Evolutionary conservation across 2,888 invertebrate genomes (phyloP).

Genomic region (Luffia ferchaultella): DNA sequence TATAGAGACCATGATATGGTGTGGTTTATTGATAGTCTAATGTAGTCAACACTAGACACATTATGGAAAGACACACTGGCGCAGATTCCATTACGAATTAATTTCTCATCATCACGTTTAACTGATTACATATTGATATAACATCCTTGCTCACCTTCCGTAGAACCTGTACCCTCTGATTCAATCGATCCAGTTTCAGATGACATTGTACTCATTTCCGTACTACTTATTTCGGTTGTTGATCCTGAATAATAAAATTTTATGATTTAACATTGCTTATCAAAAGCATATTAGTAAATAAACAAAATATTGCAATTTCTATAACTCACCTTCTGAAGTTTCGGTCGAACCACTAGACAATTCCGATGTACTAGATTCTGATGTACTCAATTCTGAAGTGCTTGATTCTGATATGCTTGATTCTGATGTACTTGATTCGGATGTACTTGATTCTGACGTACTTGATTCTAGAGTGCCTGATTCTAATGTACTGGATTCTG

Average conservation of each 20-base stretch:
- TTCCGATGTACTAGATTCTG: constrained; percentile 14
- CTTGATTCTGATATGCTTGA: constrained; percentile 8
- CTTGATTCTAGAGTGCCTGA: constrained; percentile 12
- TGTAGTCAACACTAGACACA: too few relatives aligned
- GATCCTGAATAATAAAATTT: too few relatives aligned
- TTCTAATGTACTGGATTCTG: constrained; percentile 6
- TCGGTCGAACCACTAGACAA: constrained; percentile 5
- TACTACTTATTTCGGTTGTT: background rate
- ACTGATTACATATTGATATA: too few relatives aligned
- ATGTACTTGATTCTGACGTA: background rate
- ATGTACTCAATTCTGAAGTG: constrained; percentile 13
- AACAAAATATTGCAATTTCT: too few relatives aligned
- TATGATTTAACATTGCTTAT: too few relatives aligned
- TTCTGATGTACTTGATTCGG: constrained; percentile 5
- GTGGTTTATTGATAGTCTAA: too few relatives aligned
- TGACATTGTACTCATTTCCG: background rate
- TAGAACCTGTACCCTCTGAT: constrained; percentile 6
- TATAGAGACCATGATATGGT: too few relatives aligned
- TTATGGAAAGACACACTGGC: too few relatives aligned
- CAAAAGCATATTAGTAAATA: too few relatives aligned
- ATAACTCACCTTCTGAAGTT: too few relatives aligned
- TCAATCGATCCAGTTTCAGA: constrained; percentile 17
- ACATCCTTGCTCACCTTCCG: background rate
- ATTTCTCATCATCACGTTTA: too few relatives aligned
- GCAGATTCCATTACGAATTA: too few relatives aligned